Evolutionary conservation across 2,113 vertebrate genomes (phyloP).

Genomic region (Nycticryphes semicollaris): DNA sequence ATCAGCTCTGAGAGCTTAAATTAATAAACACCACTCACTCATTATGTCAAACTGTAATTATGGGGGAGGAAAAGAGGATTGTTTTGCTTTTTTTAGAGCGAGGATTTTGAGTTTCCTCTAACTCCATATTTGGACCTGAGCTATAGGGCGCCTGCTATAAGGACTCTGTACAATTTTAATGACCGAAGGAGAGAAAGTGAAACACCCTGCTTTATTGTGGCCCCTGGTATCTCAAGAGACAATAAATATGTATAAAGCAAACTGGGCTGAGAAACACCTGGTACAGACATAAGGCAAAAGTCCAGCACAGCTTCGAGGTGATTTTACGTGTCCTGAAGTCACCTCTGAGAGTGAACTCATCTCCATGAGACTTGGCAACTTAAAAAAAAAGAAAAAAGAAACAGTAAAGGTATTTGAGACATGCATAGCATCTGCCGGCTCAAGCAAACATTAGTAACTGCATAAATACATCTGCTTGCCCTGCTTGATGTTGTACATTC

Average conservation of each 20-base stretch:
- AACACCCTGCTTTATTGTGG: background rate
- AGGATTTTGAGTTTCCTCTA: background rate
- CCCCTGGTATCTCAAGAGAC: background rate
- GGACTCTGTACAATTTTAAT: background rate
- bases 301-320: background rate
- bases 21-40: background rate
- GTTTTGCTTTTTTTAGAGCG: background rate
- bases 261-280: background rate
- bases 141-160: background rate
- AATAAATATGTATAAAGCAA: background rate
- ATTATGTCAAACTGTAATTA: background rate
- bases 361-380: background rate
- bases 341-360: conserved; percentile 14
- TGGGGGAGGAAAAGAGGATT: fast-evolving
- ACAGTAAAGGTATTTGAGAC: conserved; percentile 26
- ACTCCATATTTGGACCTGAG: background rate
- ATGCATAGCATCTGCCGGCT: background rate
- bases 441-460: background rate
- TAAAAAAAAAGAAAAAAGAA: background rate
- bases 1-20: background rate
- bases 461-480: background rate
- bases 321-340: background rate
- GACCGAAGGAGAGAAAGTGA: background rate
- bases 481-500: background rate
- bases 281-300: background rate